Percentiles rank a stretch among this genome's conserved stretches.
phyloP scores from a whole-genome alignment of 1,140 invertebrate genomes.

The Ostrea denselamellosa region DNA sequence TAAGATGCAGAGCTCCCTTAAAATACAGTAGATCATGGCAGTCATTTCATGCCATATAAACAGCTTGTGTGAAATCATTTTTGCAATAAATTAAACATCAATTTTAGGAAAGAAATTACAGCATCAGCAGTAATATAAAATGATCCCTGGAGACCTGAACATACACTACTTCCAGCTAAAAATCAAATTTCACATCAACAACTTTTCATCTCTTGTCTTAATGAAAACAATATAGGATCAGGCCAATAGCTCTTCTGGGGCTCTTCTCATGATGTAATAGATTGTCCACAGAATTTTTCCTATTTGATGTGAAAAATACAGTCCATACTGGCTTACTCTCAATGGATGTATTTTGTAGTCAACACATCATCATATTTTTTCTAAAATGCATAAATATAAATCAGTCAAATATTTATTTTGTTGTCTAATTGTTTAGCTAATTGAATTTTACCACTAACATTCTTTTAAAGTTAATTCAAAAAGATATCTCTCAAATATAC shows the following conservation, averaged over 20 bases:
- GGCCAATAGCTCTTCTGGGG: background rate
- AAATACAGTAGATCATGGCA: background rate
- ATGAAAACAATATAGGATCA: slow-evolving; percentile 9
- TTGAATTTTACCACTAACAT: too few relatives aligned
- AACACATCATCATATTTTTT: background rate
- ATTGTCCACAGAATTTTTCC: background rate
- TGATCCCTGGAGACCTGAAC: background rate
- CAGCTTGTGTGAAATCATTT: background rate
- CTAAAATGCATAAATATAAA: too few relatives aligned
- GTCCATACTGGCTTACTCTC: background rate
- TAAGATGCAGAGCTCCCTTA: background rate
- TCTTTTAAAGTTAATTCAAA: too few relatives aligned
- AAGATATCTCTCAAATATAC: too few relatives aligned
- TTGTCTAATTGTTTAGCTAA: too few relatives aligned
- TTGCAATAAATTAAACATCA: slow-evolving; percentile 24
- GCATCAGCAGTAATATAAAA: background rate
- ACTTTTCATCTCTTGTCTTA: slow-evolving; percentile 23
- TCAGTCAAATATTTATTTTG: too few relatives aligned
- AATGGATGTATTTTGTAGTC: background rate
- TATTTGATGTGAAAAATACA: background rate
- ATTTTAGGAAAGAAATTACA: background rate
- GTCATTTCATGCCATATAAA: background rate
- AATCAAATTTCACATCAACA: slow-evolving; percentile 19
- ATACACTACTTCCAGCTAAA: background rate
- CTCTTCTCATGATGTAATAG: background rate